Percentiles rank a stretch among this genome's conserved stretches.
phyloP scores from a whole-genome alignment of 2,113 vertebrate species.

The Turdus rufiventris region DNA sequence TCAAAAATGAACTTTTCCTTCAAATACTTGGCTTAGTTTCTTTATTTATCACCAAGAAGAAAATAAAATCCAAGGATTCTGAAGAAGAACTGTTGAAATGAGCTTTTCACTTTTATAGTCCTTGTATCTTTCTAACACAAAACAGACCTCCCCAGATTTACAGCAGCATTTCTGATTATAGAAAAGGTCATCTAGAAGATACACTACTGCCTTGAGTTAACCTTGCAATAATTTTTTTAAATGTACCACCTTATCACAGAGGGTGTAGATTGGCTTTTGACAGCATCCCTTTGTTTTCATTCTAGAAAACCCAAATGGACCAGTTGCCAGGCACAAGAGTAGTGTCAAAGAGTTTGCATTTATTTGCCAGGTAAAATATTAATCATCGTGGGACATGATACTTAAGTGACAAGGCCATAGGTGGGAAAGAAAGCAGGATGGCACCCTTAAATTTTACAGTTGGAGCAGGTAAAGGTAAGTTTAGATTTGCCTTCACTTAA shows the following conservation, averaged over 20 bases:
- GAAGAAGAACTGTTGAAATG: neutral
- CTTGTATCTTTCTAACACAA: neutral
- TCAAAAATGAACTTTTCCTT: neutral
- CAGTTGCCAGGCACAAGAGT: neutral
- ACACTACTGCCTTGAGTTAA: neutral
- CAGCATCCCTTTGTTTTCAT: neutral
- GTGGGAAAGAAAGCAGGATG: neutral
- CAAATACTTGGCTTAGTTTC: neutral
- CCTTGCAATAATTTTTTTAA: neutral
- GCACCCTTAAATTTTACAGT: neutral
- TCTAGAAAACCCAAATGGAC: neutral
- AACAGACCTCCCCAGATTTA: neutral
- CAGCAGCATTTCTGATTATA: neutral
- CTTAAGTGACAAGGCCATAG: neutral
- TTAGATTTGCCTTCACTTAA: neutral
- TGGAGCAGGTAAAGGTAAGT: neutral
- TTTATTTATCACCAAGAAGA: neutral
- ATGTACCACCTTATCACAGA: neutral
- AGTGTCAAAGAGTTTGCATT: neutral
- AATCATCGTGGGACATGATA: neutral
- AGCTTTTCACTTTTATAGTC: neutral
- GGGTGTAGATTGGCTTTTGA: neutral
- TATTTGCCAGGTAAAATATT: neutral
- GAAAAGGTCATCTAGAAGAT: neutral
- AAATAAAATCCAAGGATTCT: neutral